phyloP scores from a whole-genome alignment of 2,797 vertebrate genomes.

The Parauchenoglanis punctatus region DNA sequence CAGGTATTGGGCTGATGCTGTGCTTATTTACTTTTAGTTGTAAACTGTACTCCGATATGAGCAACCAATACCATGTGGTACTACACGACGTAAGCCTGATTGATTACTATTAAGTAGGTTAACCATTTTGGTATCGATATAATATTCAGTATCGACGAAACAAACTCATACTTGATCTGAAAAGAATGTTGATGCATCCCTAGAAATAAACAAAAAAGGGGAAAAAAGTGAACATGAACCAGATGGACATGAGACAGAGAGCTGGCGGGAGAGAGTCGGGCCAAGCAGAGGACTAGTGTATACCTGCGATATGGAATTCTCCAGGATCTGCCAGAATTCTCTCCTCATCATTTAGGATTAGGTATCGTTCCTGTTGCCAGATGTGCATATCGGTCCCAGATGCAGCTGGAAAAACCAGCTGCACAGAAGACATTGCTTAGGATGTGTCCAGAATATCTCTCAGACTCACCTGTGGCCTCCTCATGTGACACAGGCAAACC shows the following conservation, averaged over 20 bases:
- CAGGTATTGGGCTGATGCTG: neutral
- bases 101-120: neutral
- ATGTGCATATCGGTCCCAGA: constrained; percentile 42
- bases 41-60: neutral
- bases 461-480: constrained; percentile 23
- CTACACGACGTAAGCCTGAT: neutral
- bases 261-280: constrained; percentile 27
- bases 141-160: neutral
- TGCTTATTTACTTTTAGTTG: neutral
- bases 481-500: neutral
- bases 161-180: neutral
- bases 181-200: neutral
- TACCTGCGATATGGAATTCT: constrained; percentile 53
- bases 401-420: constrained; percentile 61
- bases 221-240: constrained; percentile 2
- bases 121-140: neutral
- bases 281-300: constrained; percentile 32
- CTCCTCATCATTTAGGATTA: constrained; percentile 63
- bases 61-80: neutral
- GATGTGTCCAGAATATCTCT: constrained; percentile 34
- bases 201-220: neutral
- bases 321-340: constrained; percentile 51
- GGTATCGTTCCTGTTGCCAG: constrained; percentile 39
- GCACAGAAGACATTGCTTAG: constrained; percentile 27
- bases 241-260: constrained; percentile 22